Percentiles rank a stretch among this genome's conserved stretches.
Conservation (phyloP, 2,888 invertebrate genomes). For the Ectemnius cavifrons region DNA sequence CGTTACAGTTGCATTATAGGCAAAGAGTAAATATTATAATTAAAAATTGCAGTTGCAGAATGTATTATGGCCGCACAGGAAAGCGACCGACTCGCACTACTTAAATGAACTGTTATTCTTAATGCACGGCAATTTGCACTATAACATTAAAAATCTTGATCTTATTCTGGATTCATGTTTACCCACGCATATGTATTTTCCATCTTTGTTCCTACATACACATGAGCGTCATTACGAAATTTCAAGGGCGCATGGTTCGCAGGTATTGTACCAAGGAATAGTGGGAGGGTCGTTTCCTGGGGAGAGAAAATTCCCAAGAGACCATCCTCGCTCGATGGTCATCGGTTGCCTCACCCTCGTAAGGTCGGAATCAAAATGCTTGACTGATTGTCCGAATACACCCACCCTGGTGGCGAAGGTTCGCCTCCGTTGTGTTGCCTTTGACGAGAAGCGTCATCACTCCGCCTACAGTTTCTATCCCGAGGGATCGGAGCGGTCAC, state of each 20-base stretch:
- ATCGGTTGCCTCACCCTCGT: slow-evolving; percentile 92
- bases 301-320: slow-evolving; percentile 92
- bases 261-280: not conserved
- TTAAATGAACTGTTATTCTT: too few relatives aligned
- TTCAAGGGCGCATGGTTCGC: not conserved
- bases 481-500: slow-evolving; percentile 91
- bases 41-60: too few relatives aligned
- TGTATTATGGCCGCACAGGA: too few relatives aligned
- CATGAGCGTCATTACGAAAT: not conserved
- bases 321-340: slow-evolving; percentile 92
- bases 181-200: not conserved
- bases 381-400: slow-evolving; percentile 96
- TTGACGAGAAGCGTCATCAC: slow-evolving; percentile 97
- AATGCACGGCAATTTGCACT: too few relatives aligned
- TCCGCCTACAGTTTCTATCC: slow-evolving; percentile 93
- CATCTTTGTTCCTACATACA: not conserved
- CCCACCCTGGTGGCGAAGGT: slow-evolving; percentile 88
- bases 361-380: slow-evolving; percentile 94
- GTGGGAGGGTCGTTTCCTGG: slow-evolving; percentile 83
- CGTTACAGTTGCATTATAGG: too few relatives aligned
- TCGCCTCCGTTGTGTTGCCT: slow-evolving; percentile 97
- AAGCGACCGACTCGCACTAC: too few relatives aligned
- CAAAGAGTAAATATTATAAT: too few relatives aligned
- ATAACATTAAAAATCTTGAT: too few relatives aligned
- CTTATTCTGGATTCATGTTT: too few relatives aligned